phyloP scores from a whole-genome alignment of 2,113 vertebrate species.

The Vulpes vulpes region DNA sequence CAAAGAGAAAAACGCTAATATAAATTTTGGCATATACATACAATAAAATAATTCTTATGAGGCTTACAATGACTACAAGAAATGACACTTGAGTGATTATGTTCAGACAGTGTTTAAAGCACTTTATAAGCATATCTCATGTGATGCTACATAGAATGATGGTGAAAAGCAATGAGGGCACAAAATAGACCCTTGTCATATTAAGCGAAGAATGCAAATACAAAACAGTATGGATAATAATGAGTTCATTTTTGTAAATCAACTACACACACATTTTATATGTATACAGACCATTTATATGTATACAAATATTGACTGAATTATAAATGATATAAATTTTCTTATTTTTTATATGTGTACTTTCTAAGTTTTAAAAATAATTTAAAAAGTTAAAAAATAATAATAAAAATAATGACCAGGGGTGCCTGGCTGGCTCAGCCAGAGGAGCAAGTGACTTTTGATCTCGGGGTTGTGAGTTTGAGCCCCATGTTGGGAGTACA shows the following conservation, averaged over 20 bases:
- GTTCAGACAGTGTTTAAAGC: not conserved
- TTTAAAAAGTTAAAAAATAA: not conserved
- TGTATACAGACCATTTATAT: not conserved
- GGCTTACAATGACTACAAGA: not conserved
- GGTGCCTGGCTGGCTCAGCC: not conserved
- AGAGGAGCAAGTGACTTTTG: not conserved
- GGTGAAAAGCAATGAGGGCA: not conserved
- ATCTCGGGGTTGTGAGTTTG: not conserved
- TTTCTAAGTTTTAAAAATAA: not conserved
- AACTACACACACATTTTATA: not conserved
- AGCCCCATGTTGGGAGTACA: not conserved
- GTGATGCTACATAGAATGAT: not conserved
- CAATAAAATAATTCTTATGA: not conserved
- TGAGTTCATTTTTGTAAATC: not conserved
- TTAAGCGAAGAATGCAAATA: conserved; percentile 7
- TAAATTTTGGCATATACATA: not conserved
- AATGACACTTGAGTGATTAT: not conserved
- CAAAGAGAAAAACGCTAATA: not conserved
- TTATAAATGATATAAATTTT: conserved; percentile 17
- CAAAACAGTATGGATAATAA: not conserved
- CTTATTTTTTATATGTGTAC: not conserved
- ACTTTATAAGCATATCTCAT: not conserved
- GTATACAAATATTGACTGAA: not conserved
- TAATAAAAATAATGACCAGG: not conserved
- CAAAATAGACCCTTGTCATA: not conserved